Evolutionary conservation across 2,113 vertebrate species (phyloP), one percentile per base, ranked within the genome.

Genomic region (Leiothrix lutea): DNA sequence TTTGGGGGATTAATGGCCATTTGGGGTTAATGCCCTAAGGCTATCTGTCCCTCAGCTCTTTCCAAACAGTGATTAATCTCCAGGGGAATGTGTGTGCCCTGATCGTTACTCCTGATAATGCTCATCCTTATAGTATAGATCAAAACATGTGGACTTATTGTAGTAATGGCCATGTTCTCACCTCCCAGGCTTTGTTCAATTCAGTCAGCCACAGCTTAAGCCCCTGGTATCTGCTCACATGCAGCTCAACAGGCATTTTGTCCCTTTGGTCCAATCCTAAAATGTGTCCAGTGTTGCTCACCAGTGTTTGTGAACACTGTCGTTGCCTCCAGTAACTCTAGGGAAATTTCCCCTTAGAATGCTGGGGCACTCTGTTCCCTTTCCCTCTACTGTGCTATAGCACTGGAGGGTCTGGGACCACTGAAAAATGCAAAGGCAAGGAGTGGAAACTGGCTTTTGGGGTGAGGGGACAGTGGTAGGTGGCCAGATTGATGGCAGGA

Each of bases 11-110:
- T 97, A 97, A 77, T 96, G 87, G 40, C 71, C 69, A 75, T 70
- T 92, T 90, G 80, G 72, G 69, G 80, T 97, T 97, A 96, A 95
- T 96, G 88, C 90, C 93, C 85, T 96, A 93, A 95, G 90, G 80
- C 67, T 13, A 29, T 90, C 92, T 93, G 77, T 96, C 86, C 95
- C 44, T 94, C 72, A 88, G 65, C 64, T 92, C 86, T 88, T 96
- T 96, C 82, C 75, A 94, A 88, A 82, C 35, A 88, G 85, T 38
- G 88, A 92, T 96, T 97, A 96, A 97, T 96, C 95, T 96, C 56
- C 92, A 81, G 65, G 95, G 95, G 93, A 96, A 96, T 97, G 95
- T 71, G 69, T 80, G 75, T 88, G 90, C 92, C 93, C 88, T 93
- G 96, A 96, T 95, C 2, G 19, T 86, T 84, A 38, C 88, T 91